phyloP scores from a whole-genome alignment of 2,888 invertebrate species.

The Aleiodes alternator region DNA sequence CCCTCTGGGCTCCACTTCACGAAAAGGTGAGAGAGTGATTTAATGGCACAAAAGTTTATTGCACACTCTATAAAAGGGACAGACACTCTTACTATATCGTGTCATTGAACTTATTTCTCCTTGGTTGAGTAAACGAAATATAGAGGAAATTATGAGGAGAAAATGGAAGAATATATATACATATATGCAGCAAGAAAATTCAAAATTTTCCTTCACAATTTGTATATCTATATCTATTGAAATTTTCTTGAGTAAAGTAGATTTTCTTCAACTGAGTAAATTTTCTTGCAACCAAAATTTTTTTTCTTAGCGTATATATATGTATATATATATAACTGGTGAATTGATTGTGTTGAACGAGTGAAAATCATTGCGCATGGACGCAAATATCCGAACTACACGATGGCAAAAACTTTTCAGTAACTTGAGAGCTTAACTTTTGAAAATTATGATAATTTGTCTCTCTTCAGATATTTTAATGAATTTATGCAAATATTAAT shows the following conservation, averaged over 20 bases:
- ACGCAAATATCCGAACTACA: not conserved
- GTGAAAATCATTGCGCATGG: not conserved
- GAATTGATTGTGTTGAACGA: not conserved
- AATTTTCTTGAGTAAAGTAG: too few species aligned
- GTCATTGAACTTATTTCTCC: not conserved
- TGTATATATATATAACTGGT: not conserved
- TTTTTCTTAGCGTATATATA: too few species aligned
- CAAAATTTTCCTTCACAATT: too few species aligned
- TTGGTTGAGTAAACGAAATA: not conserved
- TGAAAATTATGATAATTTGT: not conserved
- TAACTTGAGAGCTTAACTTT: not conserved
- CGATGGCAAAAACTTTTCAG: too few species aligned
- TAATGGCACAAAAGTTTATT: slow-evolving; percentile 27
- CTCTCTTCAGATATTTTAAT: not conserved
- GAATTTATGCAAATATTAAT: slow-evolving; percentile 3
- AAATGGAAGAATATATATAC: slow-evolving; percentile 1
- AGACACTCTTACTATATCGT: not conserved
- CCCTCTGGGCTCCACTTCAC: slow-evolving; percentile 25
- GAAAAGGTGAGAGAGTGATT: slow-evolving; percentile 27
- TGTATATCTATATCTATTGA: too few species aligned
- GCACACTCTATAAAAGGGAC: slow-evolving; percentile 1
- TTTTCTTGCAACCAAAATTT: too few species aligned
- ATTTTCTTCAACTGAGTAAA: too few species aligned
- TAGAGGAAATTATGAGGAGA: not conserved
- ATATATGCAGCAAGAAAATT: too few species aligned